Evolutionary conservation across 1,140 invertebrate genomes (phyloP), one percentile per base, ranked within the genome.

Genomic region (Drosophila busckii): DNA sequence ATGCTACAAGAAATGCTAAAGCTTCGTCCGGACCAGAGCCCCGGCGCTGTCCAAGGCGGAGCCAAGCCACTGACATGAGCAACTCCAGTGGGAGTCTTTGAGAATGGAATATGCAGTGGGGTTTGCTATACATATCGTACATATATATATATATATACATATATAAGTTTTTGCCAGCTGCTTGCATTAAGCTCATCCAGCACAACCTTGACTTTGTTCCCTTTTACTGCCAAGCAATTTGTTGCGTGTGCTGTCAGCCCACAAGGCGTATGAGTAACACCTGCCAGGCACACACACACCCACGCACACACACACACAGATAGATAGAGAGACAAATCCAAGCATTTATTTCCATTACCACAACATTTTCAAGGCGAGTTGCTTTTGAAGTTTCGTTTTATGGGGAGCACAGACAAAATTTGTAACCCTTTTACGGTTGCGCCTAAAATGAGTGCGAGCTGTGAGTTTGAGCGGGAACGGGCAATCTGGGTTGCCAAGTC

Each of bases 161-260:
- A 19, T 35, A 19, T 19, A 9, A 19, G 32, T 17, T 20, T 42
- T 16, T 42, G 3, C 3, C 12, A 60, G 61, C 66, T 70, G 9
- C 25, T 42, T 20, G 25, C 40, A 52, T 17, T 41, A 37, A 44
- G 41, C 52, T 55, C 45, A 70, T 62, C 55, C 67, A 17, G 4
- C 31, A 46, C 70, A 78, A 80, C 71, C 71, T 78, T 78, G 71
- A 78, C 71, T 80, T 80, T 48, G 73, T 15, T 40, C 6, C 22
- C 22, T 29, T 28, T 31, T 34, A 42, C 34, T 52, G 66, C 66
- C 50, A 62, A 80, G 73, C 76, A 80, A 76, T 76, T 76, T 80
- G 73, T 76, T 76, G 60, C 46, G 40, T 41, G 37, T 29, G 55
- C 68, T 67, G 50, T 41, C 68, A 44, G 44, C 62, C 49, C 49